A percentile compares a stretch with the other conserved stretches of the same genome.
Evolutionary conservation across 2,113 vertebrate species (phyloP).

Genomic region (Malurus melanocephalus): DNA sequence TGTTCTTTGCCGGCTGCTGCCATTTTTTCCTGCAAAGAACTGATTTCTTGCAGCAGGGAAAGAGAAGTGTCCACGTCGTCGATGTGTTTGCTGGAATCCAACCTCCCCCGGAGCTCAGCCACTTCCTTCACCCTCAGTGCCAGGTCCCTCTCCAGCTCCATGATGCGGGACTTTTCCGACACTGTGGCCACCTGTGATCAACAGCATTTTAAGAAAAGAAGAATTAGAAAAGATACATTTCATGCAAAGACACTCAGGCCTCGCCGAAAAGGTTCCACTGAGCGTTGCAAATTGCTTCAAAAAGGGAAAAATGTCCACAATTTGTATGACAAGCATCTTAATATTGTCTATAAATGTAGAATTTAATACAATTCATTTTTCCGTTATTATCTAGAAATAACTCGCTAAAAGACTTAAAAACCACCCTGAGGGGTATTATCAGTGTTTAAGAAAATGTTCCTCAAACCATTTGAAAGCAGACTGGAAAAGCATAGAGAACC

Average conservation of each 20-base stretch:
- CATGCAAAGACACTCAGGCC: not conserved
- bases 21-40: conserved; percentile 83
- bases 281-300: not conserved
- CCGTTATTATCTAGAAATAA: not conserved
- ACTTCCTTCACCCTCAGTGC: conserved; percentile 83
- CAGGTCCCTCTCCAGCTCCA: conserved; percentile 93
- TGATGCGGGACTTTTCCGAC: conserved; percentile 94
- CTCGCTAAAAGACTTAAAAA: not conserved
- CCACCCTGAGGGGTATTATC: not conserved
- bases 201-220: conserved; percentile 47
- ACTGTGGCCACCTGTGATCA: conserved; percentile 89
- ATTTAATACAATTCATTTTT: not conserved
- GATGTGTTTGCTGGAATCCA: conserved; percentile 77
- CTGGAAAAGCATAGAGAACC: not conserved
- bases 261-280: not conserved
- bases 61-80: conserved; percentile 76
- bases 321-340: not conserved
- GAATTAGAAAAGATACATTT: not conserved
- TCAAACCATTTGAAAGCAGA: not conserved
- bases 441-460: not conserved
- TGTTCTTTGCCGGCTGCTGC: conserved; percentile 73
- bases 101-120: conserved; percentile 81
- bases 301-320: not conserved
- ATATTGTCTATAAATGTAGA: not conserved
- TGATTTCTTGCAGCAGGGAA: conserved; percentile 86